A percentile compares a stretch with the other conserved stretches of the same genome.
These are phyloP conservation scores for Okamejei kenojei DNA, from an alignment of 2,797 vertebrate species.

Conservation along the genomic window DNA sequence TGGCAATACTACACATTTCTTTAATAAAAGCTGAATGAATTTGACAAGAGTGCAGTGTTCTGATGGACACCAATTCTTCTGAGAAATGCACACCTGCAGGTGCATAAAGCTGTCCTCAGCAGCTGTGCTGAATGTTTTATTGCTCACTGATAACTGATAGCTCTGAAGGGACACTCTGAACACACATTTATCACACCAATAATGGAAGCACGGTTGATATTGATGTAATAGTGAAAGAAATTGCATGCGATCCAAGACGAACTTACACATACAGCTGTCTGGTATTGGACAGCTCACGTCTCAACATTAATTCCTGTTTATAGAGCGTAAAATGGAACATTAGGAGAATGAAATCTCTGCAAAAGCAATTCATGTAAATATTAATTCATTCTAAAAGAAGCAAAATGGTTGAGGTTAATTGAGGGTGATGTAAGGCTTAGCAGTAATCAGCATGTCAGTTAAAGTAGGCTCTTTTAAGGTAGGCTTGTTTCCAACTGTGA, in stretches of 20 bases:
- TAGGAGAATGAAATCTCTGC: background rate
- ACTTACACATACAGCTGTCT: background rate
- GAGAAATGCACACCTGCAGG: background rate
- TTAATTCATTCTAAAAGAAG: too few species aligned
- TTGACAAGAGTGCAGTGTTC: background rate
- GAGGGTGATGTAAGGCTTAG: background rate
- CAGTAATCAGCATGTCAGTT: background rate
- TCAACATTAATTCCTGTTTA: background rate
- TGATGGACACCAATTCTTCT: background rate
- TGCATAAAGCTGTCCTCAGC: slow-evolving; percentile 12
- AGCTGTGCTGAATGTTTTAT: background rate
- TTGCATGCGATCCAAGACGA: background rate
- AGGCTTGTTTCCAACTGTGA: background rate
- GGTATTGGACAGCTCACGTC: background rate
- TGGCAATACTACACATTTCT: background rate
- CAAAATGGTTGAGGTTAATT: background rate
- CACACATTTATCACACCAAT: background rate
- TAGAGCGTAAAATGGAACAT: background rate
- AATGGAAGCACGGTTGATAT: background rate
- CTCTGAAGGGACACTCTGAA: background rate
- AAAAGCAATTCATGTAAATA: background rate
- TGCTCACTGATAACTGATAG: background rate
- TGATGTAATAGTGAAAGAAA: background rate
- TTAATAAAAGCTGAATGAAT: background rate
- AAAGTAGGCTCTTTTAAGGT: background rate